These are phyloP conservation scores for Kryptolebias ocellatus DNA, from an alignment of 2,797 vertebrate species.

Conservation along the genomic window DNA sequence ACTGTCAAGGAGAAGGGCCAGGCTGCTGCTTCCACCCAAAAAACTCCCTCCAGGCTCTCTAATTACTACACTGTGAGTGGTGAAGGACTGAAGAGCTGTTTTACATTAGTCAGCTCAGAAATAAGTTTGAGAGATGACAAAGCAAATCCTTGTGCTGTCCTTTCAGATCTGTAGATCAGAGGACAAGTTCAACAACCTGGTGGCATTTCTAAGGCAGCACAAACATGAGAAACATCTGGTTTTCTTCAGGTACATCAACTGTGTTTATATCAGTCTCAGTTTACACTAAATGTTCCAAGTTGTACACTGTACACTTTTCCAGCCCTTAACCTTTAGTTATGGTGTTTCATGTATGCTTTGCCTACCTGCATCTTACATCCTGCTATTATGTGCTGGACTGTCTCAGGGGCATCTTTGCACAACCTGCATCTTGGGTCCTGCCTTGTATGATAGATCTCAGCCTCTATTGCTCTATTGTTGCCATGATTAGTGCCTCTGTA, in stretches of 20 bases:
- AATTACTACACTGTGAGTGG: slow-evolving; percentile 91
- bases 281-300: background rate
- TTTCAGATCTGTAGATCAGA: slow-evolving; percentile 89
- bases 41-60: slow-evolving; percentile 89
- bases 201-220: slow-evolving; percentile 90
- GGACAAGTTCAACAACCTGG: slow-evolving; percentile 94
- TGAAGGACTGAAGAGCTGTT: rapidly evolving
- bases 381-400: too few relatives aligned
- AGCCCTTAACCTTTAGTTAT: too few relatives aligned
- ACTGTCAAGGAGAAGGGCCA: slow-evolving; percentile 94
- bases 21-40: slow-evolving; percentile 85
- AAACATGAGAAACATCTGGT: slow-evolving; percentile 93
- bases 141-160: background rate
- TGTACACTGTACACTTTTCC: too few relatives aligned
- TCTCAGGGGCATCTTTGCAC: too few relatives aligned
- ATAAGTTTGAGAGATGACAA: background rate
- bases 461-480: too few relatives aligned
- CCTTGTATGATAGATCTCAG: too few relatives aligned
- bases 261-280: background rate
- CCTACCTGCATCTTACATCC: too few relatives aligned
- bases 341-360: too few relatives aligned
- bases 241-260: slow-evolving; percentile 89
- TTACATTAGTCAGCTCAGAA: background rate
- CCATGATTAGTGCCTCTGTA: too few relatives aligned
- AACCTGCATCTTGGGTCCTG: too few relatives aligned